Conservation (phyloP, 2,113 vertebrate genomes). For the Martes martes region DNA sequence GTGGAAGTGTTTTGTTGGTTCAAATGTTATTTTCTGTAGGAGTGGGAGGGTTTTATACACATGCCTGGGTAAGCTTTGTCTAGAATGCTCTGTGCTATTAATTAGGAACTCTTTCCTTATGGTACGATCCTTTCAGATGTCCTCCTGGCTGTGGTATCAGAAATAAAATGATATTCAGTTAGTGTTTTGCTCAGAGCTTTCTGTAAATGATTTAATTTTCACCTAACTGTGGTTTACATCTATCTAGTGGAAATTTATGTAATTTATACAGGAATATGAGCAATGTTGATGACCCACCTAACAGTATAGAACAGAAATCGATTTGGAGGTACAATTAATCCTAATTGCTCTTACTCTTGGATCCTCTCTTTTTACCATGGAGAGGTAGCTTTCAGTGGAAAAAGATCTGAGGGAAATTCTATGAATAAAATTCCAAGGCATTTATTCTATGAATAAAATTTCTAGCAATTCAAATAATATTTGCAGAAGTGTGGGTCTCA, state of each 20-base stretch:
- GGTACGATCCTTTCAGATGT: neutral
- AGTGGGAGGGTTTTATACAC: neutral
- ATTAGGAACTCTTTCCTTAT: neutral
- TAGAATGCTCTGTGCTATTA: neutral
- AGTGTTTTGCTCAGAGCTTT: neutral
- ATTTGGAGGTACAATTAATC: neutral
- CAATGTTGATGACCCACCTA: neutral
- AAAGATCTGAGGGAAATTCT: neutral
- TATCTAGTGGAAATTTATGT: neutral
- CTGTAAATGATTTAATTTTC: neutral
- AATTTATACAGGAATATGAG: neutral
- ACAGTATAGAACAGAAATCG: neutral
- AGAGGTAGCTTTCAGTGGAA: neutral
- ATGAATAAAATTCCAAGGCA: neutral
- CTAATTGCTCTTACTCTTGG: neutral
- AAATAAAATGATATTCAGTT: neutral
- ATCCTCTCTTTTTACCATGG: neutral
- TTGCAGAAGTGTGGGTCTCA: neutral
- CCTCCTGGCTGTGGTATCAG: neutral
- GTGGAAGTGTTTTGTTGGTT: neutral
- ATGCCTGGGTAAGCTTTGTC: neutral
- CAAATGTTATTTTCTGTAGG: neutral
- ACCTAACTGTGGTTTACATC: neutral
- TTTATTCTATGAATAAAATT: neutral
- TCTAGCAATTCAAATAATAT: neutral